These are phyloP conservation scores for Patella caerulea DNA, from an alignment of 2,888 invertebrate genomes.

Conservation along the genomic window DNA sequence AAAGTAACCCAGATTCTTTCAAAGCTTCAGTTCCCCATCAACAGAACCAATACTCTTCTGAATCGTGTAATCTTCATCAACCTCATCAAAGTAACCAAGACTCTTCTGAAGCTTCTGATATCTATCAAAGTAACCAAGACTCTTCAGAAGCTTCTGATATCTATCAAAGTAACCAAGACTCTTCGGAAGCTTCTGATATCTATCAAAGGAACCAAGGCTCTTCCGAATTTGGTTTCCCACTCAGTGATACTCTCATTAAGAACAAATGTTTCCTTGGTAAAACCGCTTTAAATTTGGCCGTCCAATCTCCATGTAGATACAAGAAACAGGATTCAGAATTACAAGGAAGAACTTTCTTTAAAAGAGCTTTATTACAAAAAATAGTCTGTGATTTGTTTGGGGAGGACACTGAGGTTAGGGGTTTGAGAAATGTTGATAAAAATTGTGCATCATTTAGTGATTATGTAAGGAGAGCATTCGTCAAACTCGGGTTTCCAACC, in stretches of 20 bases:
- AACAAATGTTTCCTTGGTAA: constrained; percentile 76
- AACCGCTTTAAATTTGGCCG: constrained; percentile 88
- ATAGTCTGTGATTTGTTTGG: constrained; percentile 73
- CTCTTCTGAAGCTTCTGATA: no score
- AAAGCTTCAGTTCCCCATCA: no score
- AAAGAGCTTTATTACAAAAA: constrained; percentile 81
- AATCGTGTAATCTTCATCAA: no score
- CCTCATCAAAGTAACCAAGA: no score
- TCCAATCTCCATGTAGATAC: constrained; percentile 85
- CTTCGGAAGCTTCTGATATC: no score
- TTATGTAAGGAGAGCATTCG: constrained; percentile 81
- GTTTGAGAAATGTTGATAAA: constrained; percentile 75
- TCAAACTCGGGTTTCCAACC: constrained; percentile 76
- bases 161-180: no score
- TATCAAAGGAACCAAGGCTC: background rate
- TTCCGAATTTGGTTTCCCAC: constrained; percentile 54
- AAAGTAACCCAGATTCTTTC: no score
- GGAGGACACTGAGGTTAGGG: constrained; percentile 54
- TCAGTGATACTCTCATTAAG: constrained; percentile 49
- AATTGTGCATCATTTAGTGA: constrained; percentile 78
- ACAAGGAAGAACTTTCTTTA: constrained; percentile 80
- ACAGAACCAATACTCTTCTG: no score
- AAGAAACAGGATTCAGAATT: constrained; percentile 59
- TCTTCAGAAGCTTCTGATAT: no score
- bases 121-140: no score